A percentile compares a stretch with the other conserved stretches of the same genome.
Evolutionary conservation across 2,888 invertebrate species (phyloP).

Genomic region (Noctua pronuba): DNA sequence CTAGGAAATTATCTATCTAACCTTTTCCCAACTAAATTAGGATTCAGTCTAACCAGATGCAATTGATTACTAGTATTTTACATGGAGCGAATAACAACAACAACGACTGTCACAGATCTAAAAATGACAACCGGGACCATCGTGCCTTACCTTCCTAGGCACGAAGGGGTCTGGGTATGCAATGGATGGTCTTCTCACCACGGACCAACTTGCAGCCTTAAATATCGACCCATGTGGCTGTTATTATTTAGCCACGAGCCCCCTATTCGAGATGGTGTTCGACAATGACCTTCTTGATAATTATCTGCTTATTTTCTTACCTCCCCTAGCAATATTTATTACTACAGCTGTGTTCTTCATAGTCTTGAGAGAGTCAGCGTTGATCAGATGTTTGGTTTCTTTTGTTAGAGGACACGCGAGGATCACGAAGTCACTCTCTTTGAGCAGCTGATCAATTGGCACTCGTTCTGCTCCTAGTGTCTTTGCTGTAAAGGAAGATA

Average conservation of each 20-base stretch:
- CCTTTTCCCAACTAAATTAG: not conserved
- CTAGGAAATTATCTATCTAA: not conserved
- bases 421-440: constrained; percentile 94
- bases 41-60: not conserved
- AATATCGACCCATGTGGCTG: not conserved
- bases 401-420: constrained; percentile 92
- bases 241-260: not conserved
- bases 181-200: not conserved
- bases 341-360: constrained; percentile 95
- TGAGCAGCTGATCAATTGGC: constrained; percentile 92
- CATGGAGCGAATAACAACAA: not conserved
- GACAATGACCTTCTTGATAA: constrained; percentile 16
- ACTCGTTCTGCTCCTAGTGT: constrained; percentile 92
- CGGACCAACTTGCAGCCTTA: not conserved
- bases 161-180: not conserved
- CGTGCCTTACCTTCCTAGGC: not conserved
- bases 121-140: not conserved
- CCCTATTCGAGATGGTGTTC: not conserved
- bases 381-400: constrained; percentile 93
- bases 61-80: not conserved
- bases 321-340: constrained; percentile 94
- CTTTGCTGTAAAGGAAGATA: constrained; percentile 74
- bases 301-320: constrained; percentile 66
- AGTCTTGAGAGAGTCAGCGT: constrained; percentile 91
- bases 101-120: not conserved